Conservation (phyloP, 2,113 vertebrate genomes). For the Callithrix jacchus region DNA sequence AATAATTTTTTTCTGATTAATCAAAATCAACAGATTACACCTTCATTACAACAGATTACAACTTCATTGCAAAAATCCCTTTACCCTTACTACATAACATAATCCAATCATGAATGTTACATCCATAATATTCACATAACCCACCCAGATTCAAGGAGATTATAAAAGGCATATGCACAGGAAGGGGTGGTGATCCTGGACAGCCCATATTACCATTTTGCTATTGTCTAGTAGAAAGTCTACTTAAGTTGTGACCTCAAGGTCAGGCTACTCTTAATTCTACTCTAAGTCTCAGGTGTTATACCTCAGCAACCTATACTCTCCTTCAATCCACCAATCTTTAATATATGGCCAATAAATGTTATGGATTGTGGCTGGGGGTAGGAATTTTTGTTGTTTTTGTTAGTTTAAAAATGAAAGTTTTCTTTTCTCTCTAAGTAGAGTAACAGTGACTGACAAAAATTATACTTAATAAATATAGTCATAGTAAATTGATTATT, state of each 20-base stretch:
- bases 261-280: neutral
- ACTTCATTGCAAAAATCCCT: neutral
- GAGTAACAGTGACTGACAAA: neutral
- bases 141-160: neutral
- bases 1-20: neutral
- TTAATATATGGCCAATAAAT: neutral
- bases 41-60: neutral
- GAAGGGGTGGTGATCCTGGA: neutral
- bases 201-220: neutral
- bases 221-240: neutral
- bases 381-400: neutral
- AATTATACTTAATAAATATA: neutral
- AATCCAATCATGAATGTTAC: neutral
- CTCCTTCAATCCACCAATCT: neutral
- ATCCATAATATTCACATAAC: neutral
- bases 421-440: neutral
- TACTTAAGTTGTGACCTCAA: neutral
- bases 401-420: neutral
- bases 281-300: neutral
- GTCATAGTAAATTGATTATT: neutral
- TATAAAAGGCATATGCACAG: neutral
- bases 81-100: neutral
- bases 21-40: neutral
- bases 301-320: neutral
- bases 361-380: neutral